Conservation (phyloP, 2,888 invertebrate species). For the Drosophila paranaensis region DNA sequence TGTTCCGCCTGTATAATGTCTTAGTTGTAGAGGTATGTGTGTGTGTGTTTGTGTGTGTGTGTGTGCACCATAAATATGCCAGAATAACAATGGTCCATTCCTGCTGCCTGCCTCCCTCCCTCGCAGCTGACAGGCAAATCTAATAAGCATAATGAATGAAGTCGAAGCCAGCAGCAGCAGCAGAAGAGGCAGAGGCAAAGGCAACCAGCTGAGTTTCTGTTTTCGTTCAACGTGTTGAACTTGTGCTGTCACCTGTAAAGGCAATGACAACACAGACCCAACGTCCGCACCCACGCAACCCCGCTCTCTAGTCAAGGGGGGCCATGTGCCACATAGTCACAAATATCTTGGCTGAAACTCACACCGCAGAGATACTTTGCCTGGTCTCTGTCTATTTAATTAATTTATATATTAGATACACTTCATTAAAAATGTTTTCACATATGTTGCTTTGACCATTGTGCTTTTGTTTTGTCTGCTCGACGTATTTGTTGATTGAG, state of each 20-base stretch:
- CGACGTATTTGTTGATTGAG: constrained; percentile 58
- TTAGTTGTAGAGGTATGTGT: constrained; percentile 13
- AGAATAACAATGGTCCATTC: constrained; percentile 66
- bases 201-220: constrained; percentile 69
- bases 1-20: constrained; percentile 28
- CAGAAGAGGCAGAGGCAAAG: background rate
- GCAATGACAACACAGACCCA: constrained; percentile 46
- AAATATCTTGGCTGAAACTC: constrained; percentile 55
- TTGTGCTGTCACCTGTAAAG: constrained; percentile 79
- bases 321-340: constrained; percentile 57
- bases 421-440: constrained; percentile 69
- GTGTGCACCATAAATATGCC: constrained; percentile 61
- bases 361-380: constrained; percentile 48
- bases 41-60: background rate
- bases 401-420: constrained; percentile 78
- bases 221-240: constrained; percentile 75
- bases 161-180: too few relatives aligned
- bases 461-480: constrained; percentile 27
- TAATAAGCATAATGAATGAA: constrained; percentile 77
- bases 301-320: background rate
- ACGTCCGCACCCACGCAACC: background rate
- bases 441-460: constrained; percentile 27
- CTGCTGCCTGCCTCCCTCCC: background rate
- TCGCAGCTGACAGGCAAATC: constrained; percentile 62
- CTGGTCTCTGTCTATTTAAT: constrained; percentile 57